Percentiles rank a stretch among this genome's conserved stretches.
phyloP scores from a whole-genome alignment of 2,797 vertebrate species.

The Scomberomorus guttatus region DNA sequence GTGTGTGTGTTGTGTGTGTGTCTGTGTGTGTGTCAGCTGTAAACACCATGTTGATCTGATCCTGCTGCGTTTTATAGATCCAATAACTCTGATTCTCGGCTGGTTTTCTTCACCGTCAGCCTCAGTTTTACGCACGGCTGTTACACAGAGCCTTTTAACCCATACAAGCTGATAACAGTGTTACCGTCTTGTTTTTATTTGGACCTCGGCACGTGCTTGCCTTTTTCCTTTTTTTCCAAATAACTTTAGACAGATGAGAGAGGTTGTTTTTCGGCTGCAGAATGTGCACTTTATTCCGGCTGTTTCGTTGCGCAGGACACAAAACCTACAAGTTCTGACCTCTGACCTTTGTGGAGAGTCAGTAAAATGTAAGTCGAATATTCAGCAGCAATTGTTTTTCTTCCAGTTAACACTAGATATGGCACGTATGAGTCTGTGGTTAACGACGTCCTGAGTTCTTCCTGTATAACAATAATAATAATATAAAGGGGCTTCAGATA shows the following conservation, averaged over 20 bases:
- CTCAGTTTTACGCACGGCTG: conserved; percentile 29
- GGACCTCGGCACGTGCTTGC: conserved; percentile 18
- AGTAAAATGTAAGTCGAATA: conserved; percentile 8
- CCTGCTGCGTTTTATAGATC: conserved; percentile 34
- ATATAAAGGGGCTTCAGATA: conserved; percentile 6
- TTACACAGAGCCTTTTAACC: conserved; percentile 6
- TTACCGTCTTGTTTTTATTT: conserved; percentile 26
- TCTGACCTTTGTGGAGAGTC: conserved; percentile 37
- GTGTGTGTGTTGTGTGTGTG: conserved; percentile 10
- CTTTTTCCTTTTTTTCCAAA: conserved; percentile 9
- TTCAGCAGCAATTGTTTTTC: neutral
- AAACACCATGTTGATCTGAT: conserved; percentile 33
- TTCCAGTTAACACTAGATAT: neutral
- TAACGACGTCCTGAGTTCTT: neutral
- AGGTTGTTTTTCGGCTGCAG: neutral
- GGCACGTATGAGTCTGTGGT: too few species aligned
- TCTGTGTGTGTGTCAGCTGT: conserved; percentile 13
- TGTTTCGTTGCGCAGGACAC: neutral
- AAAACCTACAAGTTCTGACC: conserved; percentile 31
- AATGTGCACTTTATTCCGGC: too few species aligned
- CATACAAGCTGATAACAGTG: neutral
- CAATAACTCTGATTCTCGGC: conserved; percentile 12
- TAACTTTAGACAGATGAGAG: neutral
- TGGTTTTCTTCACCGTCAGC: conserved; percentile 9
- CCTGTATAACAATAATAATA: neutral